Evolutionary conservation across 2,797 vertebrate species (phyloP).

Genomic region (Linurgus olivaceus): DNA sequence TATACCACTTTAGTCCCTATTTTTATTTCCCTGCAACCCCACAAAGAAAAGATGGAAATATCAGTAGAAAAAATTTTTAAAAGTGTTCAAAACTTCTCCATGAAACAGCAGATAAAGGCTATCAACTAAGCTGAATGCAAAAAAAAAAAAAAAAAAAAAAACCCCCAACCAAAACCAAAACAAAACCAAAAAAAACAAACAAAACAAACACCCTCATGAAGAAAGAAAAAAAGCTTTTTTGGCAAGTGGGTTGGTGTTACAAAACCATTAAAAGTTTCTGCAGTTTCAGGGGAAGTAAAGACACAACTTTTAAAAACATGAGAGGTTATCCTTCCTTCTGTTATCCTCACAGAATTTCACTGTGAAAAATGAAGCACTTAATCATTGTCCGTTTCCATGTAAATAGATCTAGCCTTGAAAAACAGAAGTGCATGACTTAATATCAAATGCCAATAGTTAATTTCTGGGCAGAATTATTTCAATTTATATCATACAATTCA

Average conservation of each 20-base stretch:
- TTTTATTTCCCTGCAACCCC: background rate
- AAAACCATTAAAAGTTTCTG: background rate
- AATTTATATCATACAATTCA: background rate
- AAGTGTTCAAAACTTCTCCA: background rate
- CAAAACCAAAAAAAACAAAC: background rate
- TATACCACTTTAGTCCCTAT: background rate
- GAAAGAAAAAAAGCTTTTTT: background rate
- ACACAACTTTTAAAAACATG: fast-evolving
- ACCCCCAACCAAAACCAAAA: background rate
- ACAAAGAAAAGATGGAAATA: background rate
- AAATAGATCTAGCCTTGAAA: background rate
- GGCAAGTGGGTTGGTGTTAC: background rate
- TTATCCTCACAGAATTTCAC: background rate
- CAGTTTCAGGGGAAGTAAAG: background rate
- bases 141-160: background rate
- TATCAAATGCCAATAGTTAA: background rate
- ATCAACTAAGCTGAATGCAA: background rate
- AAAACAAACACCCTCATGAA: background rate
- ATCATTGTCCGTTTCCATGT: background rate
- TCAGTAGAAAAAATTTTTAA: background rate
- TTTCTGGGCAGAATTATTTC: background rate
- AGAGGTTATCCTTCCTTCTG: background rate
- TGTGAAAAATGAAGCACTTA: background rate
- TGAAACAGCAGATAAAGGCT: background rate
- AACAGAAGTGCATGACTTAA: background rate